Base-by-base conservation (phyloP, 2,113 vertebrate genomes). In the Tenrec ecaudatus region DNA sequence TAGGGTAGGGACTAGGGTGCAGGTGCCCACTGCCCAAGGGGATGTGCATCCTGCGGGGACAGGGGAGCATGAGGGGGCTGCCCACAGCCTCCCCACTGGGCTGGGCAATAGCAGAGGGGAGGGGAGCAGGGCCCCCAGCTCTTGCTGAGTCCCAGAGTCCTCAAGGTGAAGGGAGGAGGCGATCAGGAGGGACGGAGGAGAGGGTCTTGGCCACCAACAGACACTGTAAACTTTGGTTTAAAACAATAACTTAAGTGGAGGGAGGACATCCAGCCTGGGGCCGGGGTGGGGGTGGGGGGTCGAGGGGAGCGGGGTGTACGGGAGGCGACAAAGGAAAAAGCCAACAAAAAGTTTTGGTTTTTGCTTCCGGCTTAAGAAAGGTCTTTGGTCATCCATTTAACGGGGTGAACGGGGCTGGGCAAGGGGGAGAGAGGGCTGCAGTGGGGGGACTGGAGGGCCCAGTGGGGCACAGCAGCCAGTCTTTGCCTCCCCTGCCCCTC, bases 201-300 rank as follows among this genome's bases (percentile, higher is more conserved):
- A 90, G 95, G 88, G 93, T 96, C 94, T 94, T 93, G 92, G 93
- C 68, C 83, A 77, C 98, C 97, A 64, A 58, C 1, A 95, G 97
- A 95, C 95, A 96, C 97, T 98, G 98, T 96, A 98, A 98, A 98
- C 98, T 95, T 95, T 98, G 97, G 97, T 95, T 96, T 85, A 64
- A 96, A 96, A 96, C 81, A 97, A 96, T 98, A 98, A 98, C 38
- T 98, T 97, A 98, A 97, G 96, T 95, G 77, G 47, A 95, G 88
- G 94, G 82, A 82, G 43, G 85, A 92, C 92, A 77, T 93, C 96
- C 91, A 94, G 95, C 95, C 91, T 84, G 82, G 83, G 95, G 90
- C 82, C 1, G 4, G 82, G 92, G 53, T 3, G 4, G n/a, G 76
- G 83, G 2, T 60, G 12, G 0, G 62, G 62, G 83, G 2, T 60